Base-by-base conservation (phyloP, 2,113 vertebrate species). In the Pogonocichla stellata region DNA sequence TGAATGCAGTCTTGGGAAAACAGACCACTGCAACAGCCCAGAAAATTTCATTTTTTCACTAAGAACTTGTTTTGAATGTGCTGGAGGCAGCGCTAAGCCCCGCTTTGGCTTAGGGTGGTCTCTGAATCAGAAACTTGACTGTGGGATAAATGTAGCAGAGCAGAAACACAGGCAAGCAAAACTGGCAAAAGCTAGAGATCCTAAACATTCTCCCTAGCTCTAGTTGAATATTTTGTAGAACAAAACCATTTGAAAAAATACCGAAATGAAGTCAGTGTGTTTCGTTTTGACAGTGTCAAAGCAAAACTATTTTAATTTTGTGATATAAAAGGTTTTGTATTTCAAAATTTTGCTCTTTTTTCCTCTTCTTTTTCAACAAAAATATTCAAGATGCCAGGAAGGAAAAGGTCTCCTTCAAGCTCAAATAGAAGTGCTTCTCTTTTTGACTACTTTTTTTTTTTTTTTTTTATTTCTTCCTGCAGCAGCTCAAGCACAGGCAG, bases 151-250 rank as follows among this genome's bases (percentile, higher is more conserved):
- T 33, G 62, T 16, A 86, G 87, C 54, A 91, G 93, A 77, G 88
- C 9, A 92, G 79, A 86, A 93, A 75, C n/a, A 38, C 43, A 61
- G 62, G 75, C 62, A 90, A 91, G 67, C 8, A 42, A 93, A 93
- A 90, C 25, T 86, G 79, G 71, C 86, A 93, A 62, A 92, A 73
- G 24, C 19, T 31, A 43, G 36, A 77, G 40, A 88, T 67, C 29
- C 80, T 92, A 80, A 62, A 90, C 54, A 65, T 80, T 73, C 79
- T 86, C 42, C 19, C 36, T 19, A 24, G 71, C 42, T 92, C 78
- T 50, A 83, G 82, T 24, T 61, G 88, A 88, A 73, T 85, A 72
- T 73, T 93, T 80, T 92, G 50, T 70, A 86, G 85, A 94, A 58
- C n/a, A 75, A 82, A 89, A 79, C 22, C 40, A 48, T 60, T 90